These are phyloP conservation scores for Ips typographus DNA, from an alignment of 1,140 invertebrate genomes.

Conservation along the genomic window DNA sequence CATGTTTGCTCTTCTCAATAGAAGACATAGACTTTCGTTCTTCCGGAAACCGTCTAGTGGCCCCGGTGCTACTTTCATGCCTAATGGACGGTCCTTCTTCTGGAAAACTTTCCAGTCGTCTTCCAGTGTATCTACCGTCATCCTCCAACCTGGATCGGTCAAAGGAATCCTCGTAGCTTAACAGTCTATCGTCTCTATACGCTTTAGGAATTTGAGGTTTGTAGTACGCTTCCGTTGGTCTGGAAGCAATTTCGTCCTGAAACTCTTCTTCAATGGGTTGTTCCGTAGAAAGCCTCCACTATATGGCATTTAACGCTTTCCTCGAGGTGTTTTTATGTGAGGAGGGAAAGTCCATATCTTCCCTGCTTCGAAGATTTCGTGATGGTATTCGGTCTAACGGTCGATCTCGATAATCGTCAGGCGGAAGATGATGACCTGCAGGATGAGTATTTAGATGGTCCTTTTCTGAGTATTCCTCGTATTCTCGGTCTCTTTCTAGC, in stretches of 20 bases:
- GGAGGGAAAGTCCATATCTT: constrained; percentile 55
- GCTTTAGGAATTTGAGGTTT: constrained; percentile 50
- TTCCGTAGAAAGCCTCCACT: constrained; percentile 55
- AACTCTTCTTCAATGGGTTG: constrained; percentile 53
- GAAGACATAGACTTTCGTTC: constrained; percentile 30
- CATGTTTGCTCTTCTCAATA: constrained; percentile 42
- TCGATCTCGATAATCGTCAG: constrained; percentile 48
- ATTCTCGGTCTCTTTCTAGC: constrained; percentile 52
- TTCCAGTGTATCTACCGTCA: constrained; percentile 31
- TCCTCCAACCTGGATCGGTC: constrained; percentile 35
- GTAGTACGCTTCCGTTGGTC: constrained; percentile 46
- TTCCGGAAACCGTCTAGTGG: constrained; percentile 34
- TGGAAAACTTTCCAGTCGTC: constrained; percentile 26
- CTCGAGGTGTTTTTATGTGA: constrained; percentile 55
- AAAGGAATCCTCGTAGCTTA: constrained; percentile 34
- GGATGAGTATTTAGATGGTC: constrained; percentile 41
- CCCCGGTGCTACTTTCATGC: constrained; percentile 26
- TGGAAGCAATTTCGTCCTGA: constrained; percentile 47
- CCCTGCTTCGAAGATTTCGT: constrained; percentile 46
- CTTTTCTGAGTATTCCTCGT: constrained; percentile 52
- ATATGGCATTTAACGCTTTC: constrained; percentile 57
- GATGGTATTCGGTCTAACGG: constrained; percentile 41
- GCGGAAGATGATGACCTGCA: constrained; percentile 39
- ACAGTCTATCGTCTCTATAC: constrained; percentile 46
- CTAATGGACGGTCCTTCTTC: constrained; percentile 26